Base-by-base conservation (phyloP, 2,113 vertebrate species). In the Mus pahari region DNA sequence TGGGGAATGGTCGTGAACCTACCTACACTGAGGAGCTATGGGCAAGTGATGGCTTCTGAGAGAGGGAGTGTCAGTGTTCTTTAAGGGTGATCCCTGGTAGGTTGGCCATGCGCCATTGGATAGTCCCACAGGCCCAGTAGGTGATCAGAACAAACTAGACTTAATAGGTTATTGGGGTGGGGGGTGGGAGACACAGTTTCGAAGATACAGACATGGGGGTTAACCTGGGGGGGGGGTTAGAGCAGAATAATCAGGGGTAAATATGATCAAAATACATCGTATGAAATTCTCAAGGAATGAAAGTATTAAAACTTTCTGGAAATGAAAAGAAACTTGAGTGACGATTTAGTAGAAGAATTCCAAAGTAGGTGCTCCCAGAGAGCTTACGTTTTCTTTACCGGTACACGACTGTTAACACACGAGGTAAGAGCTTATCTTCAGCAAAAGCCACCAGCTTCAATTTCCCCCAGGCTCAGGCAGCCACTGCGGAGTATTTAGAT, bases 281-380 rank as follows among this genome's bases (percentile, higher is more conserved):
- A 64, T 62, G 13, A 31, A 17, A 62, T 10, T 45, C 58, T 28
- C 81, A 31, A 42, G 31, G 58, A 42, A 31, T 83, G 19, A 83
- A 62, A 64, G 39, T 48, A 68, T 33, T 66, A 48, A 86, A 86
- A 86, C 60, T 86, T 94, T 39, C 55, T 13, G 31, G 28, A 77
- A 68, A 36, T 91, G 53, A 88, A 84, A 96, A 86, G 58, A 95
- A 66, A 88, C 19, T 66, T 92, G 20, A 79, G 31, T 73, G 39
- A 77, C 75, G 45, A 86, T 78, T 62, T 86, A 60, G 39, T 79
- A 26, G 66, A 91, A 79, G 66, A 62, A 81, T 88, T 16, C 0
- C 14, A 71, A 39, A 70, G 53, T 73, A 87, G 24, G 24, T 62
- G 42, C 66, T 66, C 42, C 62, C 17, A 28, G 9, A 53, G 39